A percentile compares a stretch with the other conserved stretches of the same genome.
Evolutionary conservation across 2,888 invertebrate species (phyloP).

Genomic region (Conchocele bisecta): DNA sequence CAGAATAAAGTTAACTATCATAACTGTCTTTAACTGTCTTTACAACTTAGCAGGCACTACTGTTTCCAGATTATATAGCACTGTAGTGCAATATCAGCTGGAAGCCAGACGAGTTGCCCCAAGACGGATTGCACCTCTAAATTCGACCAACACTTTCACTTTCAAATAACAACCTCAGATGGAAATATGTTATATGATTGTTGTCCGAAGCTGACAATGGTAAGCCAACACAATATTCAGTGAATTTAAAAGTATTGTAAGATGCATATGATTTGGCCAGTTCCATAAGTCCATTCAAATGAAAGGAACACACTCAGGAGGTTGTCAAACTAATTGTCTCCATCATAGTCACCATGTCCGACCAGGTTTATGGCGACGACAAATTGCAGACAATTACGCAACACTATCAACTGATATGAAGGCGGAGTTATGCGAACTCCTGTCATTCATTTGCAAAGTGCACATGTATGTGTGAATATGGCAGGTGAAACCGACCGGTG

Average conservation of each 20-base stretch:
- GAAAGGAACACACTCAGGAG: neutral
- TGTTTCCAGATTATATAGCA: slow-evolving; percentile 31
- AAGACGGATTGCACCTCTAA: slow-evolving; percentile 30
- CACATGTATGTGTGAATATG: slow-evolving; percentile 47
- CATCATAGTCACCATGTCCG: slow-evolving; percentile 43
- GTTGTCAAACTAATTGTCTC: slow-evolving; percentile 4
- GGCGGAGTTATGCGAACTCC: slow-evolving; percentile 7
- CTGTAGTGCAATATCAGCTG: slow-evolving; percentile 27
- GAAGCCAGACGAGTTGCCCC: slow-evolving; percentile 31
- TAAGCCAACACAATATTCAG: slow-evolving; percentile 13
- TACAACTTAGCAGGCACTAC: slow-evolving; percentile 30
- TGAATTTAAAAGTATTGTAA: slow-evolving; percentile 5
- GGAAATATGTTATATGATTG: slow-evolving; percentile 15
- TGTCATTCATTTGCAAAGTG: slow-evolving; percentile 40
- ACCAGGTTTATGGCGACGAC: slow-evolving; percentile 25
- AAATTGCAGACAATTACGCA: slow-evolving; percentile 8
- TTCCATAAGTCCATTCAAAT: neutral
- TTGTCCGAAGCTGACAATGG: slow-evolving; percentile 9
- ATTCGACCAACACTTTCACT: slow-evolving; percentile 42
- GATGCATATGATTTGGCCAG: neutral
- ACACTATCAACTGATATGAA: neutral
- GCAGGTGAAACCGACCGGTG: slow-evolving; percentile 32
- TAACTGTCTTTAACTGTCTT: slow-evolving; percentile 8
- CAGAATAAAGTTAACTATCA: slow-evolving; percentile 25
- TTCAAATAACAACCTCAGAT: slow-evolving; percentile 27